Base-by-base conservation (phyloP, 2,113 vertebrate species). In the Blennius ocellaris region DNA sequence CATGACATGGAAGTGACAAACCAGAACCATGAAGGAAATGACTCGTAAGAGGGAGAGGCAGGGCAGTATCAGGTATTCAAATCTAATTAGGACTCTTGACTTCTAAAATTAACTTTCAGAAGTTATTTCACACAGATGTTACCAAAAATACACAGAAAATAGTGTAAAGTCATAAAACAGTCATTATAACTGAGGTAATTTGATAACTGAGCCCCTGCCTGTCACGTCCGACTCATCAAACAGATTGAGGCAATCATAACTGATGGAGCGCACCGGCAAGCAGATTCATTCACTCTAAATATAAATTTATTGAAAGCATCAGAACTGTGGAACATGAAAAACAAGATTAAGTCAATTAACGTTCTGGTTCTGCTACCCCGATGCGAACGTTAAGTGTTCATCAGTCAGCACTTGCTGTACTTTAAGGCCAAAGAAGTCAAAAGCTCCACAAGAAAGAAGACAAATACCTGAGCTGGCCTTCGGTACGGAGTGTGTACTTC, bases 301-400 rank as follows among this genome's bases (percentile, higher is more conserved):
- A 21, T 53, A 4, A n/a, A 44, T 61, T 17, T n/a, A 49, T 30
- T 30, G 14, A 68, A 78, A 78, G 68, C 73, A 82, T 69, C 43
- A 37, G 72, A 69, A 74, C 1, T 55, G 40, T 64, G 36, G 8
- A 68, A 61, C 15, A 54, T 17, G 55, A 76, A 12, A 62, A 47
- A 16, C 67, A 38, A 52, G 74, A 45, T 60, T 61, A 30, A 47
- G 63, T 66, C n/a, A 40, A 65, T 44, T 40, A 56, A 30, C 45
- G 30, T 41, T 3, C 4, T 36, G 50, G n/a, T 9, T 71, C 15
- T 50, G 38, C 56, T 40, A 61, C 43, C 54, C 21, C 59, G 11
- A 51, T 40, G 51, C 7, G 49, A 72, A 65, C 30, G 10, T 57
- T 14, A 17, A 14, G 1, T 43, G 53, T 66, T 16, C 11, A 38